phyloP scores from a whole-genome alignment of 2,113 vertebrate genomes.

The Lynx canadensis region DNA sequence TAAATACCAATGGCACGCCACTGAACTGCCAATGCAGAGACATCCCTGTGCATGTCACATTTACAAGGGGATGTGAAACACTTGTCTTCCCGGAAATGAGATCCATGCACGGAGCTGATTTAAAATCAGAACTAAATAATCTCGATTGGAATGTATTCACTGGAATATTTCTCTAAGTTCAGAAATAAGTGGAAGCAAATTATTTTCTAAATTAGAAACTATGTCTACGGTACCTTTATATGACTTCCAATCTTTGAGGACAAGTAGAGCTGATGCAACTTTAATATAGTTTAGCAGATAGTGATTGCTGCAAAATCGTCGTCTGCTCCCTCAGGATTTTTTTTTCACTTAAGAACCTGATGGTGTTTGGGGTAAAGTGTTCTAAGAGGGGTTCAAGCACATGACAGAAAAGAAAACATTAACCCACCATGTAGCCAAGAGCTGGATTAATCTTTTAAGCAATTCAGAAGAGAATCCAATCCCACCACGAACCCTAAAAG shows the following conservation, averaged over 20 bases:
- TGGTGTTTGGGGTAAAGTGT: constrained; percentile 56
- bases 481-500: not conserved
- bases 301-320: constrained; percentile 71
- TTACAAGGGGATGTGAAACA: not conserved
- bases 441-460: constrained; percentile 51
- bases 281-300: constrained; percentile 80
- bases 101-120: not conserved
- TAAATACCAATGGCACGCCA: not conserved
- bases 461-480: constrained; percentile 37
- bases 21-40: not conserved
- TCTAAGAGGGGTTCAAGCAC: constrained; percentile 32
- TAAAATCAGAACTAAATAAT: constrained; percentile 52
- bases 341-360: constrained; percentile 72
- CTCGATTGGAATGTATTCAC: constrained; percentile 65
- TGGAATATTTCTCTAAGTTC: constrained; percentile 72
- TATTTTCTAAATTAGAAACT: constrained; percentile 81
- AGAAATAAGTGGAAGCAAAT: constrained; percentile 74
- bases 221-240: constrained; percentile 65
- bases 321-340: constrained; percentile 79
- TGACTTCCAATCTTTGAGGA: constrained; percentile 79
- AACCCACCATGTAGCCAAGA: not conserved
- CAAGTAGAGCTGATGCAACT: constrained; percentile 78
- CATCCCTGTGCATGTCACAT: not conserved
- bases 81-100: not conserved
- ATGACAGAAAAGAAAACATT: constrained; percentile 54